Conservation (phyloP, 2,888 invertebrate species). For the Mimas tiliae region DNA sequence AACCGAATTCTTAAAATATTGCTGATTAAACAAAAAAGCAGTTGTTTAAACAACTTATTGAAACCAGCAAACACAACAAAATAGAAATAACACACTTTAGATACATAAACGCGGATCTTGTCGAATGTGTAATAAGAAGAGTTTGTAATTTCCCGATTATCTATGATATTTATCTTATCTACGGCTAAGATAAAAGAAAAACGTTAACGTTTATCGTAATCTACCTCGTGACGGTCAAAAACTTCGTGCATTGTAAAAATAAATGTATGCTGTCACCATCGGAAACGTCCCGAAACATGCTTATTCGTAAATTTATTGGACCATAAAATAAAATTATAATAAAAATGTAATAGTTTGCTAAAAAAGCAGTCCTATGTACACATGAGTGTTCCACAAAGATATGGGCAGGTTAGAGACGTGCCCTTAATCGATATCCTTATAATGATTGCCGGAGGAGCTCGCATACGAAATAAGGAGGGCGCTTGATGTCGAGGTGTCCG, state of each 20-base stretch:
- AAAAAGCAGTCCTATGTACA: constrained; percentile 67
- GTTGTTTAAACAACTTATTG: too few species aligned
- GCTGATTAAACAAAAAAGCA: too few species aligned
- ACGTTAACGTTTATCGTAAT: background rate
- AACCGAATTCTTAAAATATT: too few species aligned
- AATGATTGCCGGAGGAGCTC: constrained; percentile 85
- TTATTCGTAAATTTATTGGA: constrained; percentile 5
- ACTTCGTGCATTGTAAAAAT: background rate
- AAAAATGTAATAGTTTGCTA: constrained; percentile 38
- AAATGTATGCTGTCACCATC: constrained; percentile 30
- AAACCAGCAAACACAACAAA: too few species aligned
- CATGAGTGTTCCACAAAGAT: constrained; percentile 76
- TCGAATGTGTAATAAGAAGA: too few species aligned
- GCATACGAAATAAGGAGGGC: constrained; percentile 86
- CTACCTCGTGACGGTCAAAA: background rate
- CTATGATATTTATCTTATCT: background rate
- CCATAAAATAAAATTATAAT: constrained; percentile 27
- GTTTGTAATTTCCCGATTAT: background rate
- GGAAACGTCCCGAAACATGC: constrained; percentile 14
- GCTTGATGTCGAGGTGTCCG: constrained; percentile 80
- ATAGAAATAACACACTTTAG: too few species aligned
- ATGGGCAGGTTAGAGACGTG: constrained; percentile 81
- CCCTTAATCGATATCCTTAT: constrained; percentile 85
- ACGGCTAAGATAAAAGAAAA: background rate
- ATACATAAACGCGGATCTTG: too few species aligned